Evolutionary conservation across 2,113 vertebrate genomes (phyloP), one percentile per base, ranked within the genome.

Genomic region (Hiodon alosoides): DNA sequence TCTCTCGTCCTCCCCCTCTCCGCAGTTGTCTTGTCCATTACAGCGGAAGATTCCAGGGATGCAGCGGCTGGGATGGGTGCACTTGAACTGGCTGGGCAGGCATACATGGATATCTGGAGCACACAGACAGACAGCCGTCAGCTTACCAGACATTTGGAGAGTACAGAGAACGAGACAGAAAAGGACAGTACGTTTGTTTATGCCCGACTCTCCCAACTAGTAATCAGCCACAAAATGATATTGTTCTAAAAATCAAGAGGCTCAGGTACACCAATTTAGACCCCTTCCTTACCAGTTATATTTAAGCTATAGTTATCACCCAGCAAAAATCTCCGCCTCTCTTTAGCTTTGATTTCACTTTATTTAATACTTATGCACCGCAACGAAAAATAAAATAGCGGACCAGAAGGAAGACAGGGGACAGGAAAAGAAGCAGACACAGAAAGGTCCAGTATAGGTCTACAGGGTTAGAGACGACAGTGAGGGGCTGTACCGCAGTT

Each of bases 21-120:
- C 95, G 0, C 96, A 98, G 90, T 99, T 99, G 86, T 97, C 96
- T 82, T 98, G 97, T 2, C 97, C 96, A 0, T 98, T 99, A 81
- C 96, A 98, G 76, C 96, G 95, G 92, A 98, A 98, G 80, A 99
- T 98, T 9, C 96, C 96, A 0, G 97, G 96, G 70, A 99, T 99
- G 77, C 97, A 99, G 86, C 96, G 96, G 77, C 95, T 98, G 66
- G 96, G 96, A 76, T 96, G 91, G 81, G 94, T 94, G 84, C 95
- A 99, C 74, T 99, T 99, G 87, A 99, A 99, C 90, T 99, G 97
- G 74, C 97, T 99, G 72, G 96, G 97, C 85, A 99, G 83, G 75
- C 97, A 99, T 9, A 99, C 96, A 0, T 99, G 97, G 82, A 97
- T 97, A 78, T 98, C 97, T 99, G 86, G 0, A 58, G 16, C 7